Base-by-base conservation (phyloP, 92 coral and sea anemone species). In the Umimayanthus kanabou region DNA sequence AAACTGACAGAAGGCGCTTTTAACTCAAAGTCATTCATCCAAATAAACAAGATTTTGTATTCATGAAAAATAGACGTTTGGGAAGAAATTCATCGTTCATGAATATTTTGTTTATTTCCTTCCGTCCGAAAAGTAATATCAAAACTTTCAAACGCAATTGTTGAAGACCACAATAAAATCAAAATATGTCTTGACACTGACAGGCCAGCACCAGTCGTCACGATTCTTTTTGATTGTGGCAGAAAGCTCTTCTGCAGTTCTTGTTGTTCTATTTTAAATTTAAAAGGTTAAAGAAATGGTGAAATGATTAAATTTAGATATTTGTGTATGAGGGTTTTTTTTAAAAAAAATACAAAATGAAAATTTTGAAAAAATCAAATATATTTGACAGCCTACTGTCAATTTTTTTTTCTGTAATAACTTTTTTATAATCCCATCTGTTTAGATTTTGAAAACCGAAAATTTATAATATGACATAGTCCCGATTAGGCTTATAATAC, bases 71-170 rank as follows among this genome's bases (percentile, higher is more conserved):
- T 50, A 75, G 18, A 75, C n/a, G 3, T 20, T 75, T 16, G 47
- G 26, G 47, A 75, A 23, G 23, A 6, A 75, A 20, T 20, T 75
- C 23, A 39, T 39, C 30, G 13, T 75, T 39, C 47, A 39, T 39
- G 53, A 75, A 37, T 37, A 75, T 75, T 39, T 75, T 9, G 53
- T 75, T 75, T 75, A 39, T 75, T 77, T 77, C 33, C 82, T 47
- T 78, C 66, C 64, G 65, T 77, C 80, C 58, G 58, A 53, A 53
- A 53, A 13, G 5, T 69, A 69, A 69, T 72, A 72, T 72, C 40
- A 72, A 72, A 33, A 72, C 42, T 70, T n/a, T 69, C 75, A 13
- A 70, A 9, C 75, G 13, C 61, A n/a, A 77, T 77, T 49, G 10
- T 78, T 78, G 82, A 49, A 45, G 82, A 20, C 61, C 23, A 22